These are phyloP conservation scores for Aplodontia rufa DNA, from an alignment of 2,113 vertebrate species.

Conservation along the genomic window DNA sequence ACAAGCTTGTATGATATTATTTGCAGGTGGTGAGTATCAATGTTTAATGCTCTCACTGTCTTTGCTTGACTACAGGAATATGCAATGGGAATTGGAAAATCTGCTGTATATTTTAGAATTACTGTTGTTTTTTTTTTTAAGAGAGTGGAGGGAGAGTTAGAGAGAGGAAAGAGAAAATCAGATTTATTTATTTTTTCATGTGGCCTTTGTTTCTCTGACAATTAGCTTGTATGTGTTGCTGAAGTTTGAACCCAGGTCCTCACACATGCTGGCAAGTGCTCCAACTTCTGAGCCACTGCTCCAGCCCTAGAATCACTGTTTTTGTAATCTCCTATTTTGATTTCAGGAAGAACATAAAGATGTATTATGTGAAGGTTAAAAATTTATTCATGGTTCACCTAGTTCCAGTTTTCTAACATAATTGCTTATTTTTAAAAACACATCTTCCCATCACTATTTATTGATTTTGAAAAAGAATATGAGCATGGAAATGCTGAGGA, in stretches of 20 bases:
- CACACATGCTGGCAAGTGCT: no score
- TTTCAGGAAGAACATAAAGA: background rate
- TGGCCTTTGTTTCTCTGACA: no score
- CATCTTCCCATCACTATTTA: background rate
- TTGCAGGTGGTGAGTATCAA: slow-evolving; percentile 11
- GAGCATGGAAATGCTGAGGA: background rate
- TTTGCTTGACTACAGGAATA: background rate
- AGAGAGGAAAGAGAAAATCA: no score
- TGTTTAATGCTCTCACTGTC: background rate
- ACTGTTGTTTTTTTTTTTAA: no score
- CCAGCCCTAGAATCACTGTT: background rate
- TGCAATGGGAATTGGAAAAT: background rate
- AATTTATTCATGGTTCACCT: background rate
- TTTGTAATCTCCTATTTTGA: slow-evolving; percentile 31
- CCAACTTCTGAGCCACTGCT: no score
- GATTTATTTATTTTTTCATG: no score
- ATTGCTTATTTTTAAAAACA: background rate
- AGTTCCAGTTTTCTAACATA: background rate
- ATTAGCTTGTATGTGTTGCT: no score
- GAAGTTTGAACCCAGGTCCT: no score
- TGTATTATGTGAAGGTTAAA: background rate
- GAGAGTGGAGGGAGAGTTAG: no score
- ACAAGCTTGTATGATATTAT: background rate
- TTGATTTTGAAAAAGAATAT: slow-evolving; percentile 2
- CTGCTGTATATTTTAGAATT: background rate